Percentiles rank a stretch among this genome's conserved stretches.
Evolutionary conservation across 2,113 vertebrate species (phyloP).

Genomic region (Archilochus colubris): DNA sequence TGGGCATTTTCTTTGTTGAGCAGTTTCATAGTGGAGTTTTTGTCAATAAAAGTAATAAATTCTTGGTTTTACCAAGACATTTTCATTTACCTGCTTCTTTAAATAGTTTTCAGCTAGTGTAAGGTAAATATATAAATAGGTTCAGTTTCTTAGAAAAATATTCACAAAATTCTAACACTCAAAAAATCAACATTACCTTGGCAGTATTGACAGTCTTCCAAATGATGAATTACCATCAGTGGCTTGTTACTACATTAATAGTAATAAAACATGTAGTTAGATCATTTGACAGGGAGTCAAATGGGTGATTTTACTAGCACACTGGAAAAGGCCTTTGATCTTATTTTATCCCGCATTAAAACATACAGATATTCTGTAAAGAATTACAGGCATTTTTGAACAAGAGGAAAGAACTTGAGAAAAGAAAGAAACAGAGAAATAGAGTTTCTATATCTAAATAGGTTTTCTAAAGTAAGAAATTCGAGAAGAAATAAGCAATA

Average conservation of each 20-base stretch:
- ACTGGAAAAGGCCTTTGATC: not conserved
- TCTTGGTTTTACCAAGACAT: not conserved
- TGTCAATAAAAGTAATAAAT: not conserved
- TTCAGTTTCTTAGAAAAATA: not conserved
- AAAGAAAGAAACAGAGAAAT: not conserved
- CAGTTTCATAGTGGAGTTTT: not conserved
- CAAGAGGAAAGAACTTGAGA: not conserved
- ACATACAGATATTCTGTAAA: not conserved
- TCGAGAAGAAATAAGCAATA: not conserved
- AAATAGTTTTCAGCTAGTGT: not conserved
- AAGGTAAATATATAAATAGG: not conserved
- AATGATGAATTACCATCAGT: constrained; percentile 89
- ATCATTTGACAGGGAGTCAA: not conserved
- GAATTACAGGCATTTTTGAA: not conserved
- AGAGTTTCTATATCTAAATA: not conserved
- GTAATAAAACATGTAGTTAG: constrained; percentile 31
- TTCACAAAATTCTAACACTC: not conserved
- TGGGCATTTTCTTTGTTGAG: not conserved
- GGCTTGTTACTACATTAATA: constrained; percentile 83
- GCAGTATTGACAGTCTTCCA: constrained; percentile 82
- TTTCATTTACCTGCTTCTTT: not conserved
- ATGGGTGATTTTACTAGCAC: not conserved
- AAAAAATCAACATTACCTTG: constrained; percentile 79
- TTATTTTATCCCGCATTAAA: not conserved
- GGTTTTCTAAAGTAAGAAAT: not conserved